Evolutionary conservation across 2,888 invertebrate genomes (phyloP).

Genomic region (Synanthedon tipuliformis): DNA sequence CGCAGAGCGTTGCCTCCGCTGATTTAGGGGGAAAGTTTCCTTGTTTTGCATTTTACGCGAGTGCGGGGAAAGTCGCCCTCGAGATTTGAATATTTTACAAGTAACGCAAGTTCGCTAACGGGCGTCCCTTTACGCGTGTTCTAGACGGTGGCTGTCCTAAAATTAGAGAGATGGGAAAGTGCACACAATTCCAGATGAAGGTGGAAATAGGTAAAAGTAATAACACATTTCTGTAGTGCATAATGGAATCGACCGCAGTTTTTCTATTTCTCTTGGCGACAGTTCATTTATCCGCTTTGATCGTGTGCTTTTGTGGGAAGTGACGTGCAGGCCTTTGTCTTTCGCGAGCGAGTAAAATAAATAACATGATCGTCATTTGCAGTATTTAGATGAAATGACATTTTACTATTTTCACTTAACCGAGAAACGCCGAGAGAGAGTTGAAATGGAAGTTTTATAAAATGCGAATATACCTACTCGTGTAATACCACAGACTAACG

Average conservation of each 20-base stretch:
- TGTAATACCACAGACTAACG: too few relatives aligned
- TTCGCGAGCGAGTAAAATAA: slow-evolving; percentile 55
- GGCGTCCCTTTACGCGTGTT: slow-evolving; percentile 46
- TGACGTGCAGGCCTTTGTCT: slow-evolving; percentile 31
- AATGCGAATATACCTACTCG: too few relatives aligned
- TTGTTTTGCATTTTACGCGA: slow-evolving; percentile 61
- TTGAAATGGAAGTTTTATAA: too few relatives aligned
- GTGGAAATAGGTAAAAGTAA: background rate
- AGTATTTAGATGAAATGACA: slow-evolving; percentile 36
- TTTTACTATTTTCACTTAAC: too few relatives aligned
- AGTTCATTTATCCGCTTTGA: slow-evolving; percentile 46
- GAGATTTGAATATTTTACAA: slow-evolving; percentile 63
- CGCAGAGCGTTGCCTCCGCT: slow-evolving; percentile 30
- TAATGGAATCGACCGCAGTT: slow-evolving; percentile 24
- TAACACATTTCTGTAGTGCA: slow-evolving; percentile 6
- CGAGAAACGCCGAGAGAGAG: too few relatives aligned
- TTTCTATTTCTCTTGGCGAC: slow-evolving; percentile 29
- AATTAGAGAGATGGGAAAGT: background rate
- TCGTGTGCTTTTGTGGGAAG: slow-evolving; percentile 20
- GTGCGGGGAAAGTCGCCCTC: slow-evolving; percentile 50
- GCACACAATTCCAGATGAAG: background rate
- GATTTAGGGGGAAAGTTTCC: slow-evolving; percentile 61
- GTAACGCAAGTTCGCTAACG: slow-evolving; percentile 46
- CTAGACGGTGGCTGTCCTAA: slow-evolving; percentile 19
- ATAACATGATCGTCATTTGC: slow-evolving; percentile 46